Conservation (phyloP, 2,888 invertebrate species). For the Marasmarcha lunaedactyla region DNA sequence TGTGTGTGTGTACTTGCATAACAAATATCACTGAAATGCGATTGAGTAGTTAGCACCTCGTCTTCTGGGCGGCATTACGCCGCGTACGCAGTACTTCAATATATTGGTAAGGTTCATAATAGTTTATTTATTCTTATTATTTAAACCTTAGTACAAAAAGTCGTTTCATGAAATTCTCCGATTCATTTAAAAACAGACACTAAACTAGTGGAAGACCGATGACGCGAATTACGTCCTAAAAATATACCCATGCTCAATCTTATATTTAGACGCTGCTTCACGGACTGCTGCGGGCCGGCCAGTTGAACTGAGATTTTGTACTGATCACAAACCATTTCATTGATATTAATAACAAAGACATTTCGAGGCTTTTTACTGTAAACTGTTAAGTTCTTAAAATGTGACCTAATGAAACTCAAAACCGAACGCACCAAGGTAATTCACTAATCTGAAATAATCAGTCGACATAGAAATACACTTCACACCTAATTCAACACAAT, state of each 20-base stretch:
- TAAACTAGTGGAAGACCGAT: constrained; percentile 20
- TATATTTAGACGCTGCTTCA: constrained; percentile 64
- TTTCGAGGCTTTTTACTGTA: constrained; percentile 27
- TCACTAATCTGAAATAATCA: constrained; percentile 49
- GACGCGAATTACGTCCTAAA: constrained; percentile 63
- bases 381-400: constrained; percentile 39
- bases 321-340: constrained; percentile 51
- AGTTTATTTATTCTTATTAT: too few species aligned
- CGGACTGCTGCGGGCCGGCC: constrained; percentile 47
- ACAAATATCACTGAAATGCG: too few species aligned
- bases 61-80: too few species aligned
- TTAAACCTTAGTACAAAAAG: too few species aligned
- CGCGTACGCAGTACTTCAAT: too few species aligned
- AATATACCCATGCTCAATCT: constrained; percentile 65
- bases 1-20: too few species aligned
- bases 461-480: constrained; percentile 54
- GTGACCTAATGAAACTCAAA: constrained; percentile 29
- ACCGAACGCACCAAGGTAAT: constrained; percentile 55
- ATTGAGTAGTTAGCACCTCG: too few species aligned
- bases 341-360: constrained; percentile 28
- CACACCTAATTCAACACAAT: constrained; percentile 66
- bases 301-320: constrained; percentile 62
- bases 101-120: too few species aligned
- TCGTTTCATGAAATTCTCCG: too few species aligned
- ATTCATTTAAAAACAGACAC: too few species aligned